These are phyloP conservation scores for Zaprionus bogoriensis DNA, from an alignment of 2,888 invertebrate species.

Conservation along the genomic window DNA sequence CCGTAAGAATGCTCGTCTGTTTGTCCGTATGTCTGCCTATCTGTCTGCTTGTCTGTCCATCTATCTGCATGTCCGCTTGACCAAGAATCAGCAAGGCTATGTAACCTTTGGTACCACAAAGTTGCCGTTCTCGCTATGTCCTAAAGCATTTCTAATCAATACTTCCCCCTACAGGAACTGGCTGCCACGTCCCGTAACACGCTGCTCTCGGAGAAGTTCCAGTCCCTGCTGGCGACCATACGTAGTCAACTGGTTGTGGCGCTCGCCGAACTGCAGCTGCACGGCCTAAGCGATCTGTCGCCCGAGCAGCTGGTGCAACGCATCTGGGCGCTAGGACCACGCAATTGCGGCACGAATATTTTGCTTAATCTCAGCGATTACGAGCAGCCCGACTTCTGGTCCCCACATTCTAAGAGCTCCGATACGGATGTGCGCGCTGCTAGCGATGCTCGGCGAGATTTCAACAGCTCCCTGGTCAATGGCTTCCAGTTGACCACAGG, in stretches of 20 bases:
- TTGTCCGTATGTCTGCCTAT: too few species aligned
- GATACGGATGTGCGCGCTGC: constrained; percentile 67
- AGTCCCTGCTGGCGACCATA: constrained; percentile 61
- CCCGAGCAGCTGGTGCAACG: constrained; percentile 84
- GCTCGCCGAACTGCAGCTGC: constrained; percentile 85
- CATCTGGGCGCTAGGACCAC: constrained; percentile 97
- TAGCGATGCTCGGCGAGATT: constrained; percentile 85
- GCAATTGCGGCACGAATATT: constrained; percentile 94
- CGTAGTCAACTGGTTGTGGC: constrained; percentile 85
- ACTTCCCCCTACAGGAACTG: constrained; percentile 60
- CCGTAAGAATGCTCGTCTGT: too few species aligned
- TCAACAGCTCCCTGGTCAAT: constrained; percentile 91
- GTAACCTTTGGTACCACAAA: too few species aligned
- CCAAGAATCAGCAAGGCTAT: neutral
- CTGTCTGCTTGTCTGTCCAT: too few species aligned
- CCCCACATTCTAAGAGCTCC: constrained; percentile 54
- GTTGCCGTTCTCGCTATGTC: too few species aligned
- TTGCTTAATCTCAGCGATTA: constrained; percentile 90
- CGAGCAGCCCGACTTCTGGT: constrained; percentile 86
- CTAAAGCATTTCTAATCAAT: too few species aligned
- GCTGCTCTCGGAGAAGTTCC: constrained; percentile 77
- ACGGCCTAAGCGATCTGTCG: constrained; percentile 83
- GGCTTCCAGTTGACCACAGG: constrained; percentile 93
- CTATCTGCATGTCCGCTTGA: too few species aligned
- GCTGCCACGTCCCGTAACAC: constrained; percentile 61